Base-by-base conservation (phyloP, 1,140 invertebrate species). In the Myzus persicae region DNA sequence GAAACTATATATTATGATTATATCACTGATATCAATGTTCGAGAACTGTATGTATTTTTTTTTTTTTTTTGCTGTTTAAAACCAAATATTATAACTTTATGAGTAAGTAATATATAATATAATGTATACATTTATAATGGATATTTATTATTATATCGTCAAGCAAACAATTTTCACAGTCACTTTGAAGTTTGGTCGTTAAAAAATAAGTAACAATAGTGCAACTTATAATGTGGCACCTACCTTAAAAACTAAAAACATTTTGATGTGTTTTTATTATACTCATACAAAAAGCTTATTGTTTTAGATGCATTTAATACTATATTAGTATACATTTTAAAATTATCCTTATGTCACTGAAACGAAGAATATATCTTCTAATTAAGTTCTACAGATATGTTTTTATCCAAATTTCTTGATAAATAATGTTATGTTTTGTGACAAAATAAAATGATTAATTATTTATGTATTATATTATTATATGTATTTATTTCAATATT, bases 21-120 rank as follows among this genome's bases (percentile, higher is more conserved):
- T 81, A 81, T 81, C n/a, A 82, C 36, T 82, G 36, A 76, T 76
- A 76, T 76, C 76, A 82, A 38, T 82, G 38, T 38, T 82, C 76
- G 18, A 84, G 9, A 84, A 40, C 40, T 84, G 38, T 40, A 42
- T 42, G 40, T 42, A 84, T 40, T 42, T 84, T 59, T 31, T 59
- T 59, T 59, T 59, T 59, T 67, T 67, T 67, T 76, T 36, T n/a
- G n/a, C 59, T 76, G 59, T 76, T 76, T 76, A 18, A 76, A 76
- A 76, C 59, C 59, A 76, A 76, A 76, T 76, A 76, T 76, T 76
- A 20, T 76, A 76, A n/a, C n/a, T 76, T n/a, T 76, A 18, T n/a
- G 6, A n/a, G 36, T 76, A 5, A 76, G n/a, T 18, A 67, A 76
- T n/a, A n/a, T 76, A n/a, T 59, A 31, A 59, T 59, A 9, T n/a